Evolutionary conservation across 2,797 vertebrate species (phyloP), one percentile per base, ranked within the genome.

Genomic region (Artibeus lituratus): DNA sequence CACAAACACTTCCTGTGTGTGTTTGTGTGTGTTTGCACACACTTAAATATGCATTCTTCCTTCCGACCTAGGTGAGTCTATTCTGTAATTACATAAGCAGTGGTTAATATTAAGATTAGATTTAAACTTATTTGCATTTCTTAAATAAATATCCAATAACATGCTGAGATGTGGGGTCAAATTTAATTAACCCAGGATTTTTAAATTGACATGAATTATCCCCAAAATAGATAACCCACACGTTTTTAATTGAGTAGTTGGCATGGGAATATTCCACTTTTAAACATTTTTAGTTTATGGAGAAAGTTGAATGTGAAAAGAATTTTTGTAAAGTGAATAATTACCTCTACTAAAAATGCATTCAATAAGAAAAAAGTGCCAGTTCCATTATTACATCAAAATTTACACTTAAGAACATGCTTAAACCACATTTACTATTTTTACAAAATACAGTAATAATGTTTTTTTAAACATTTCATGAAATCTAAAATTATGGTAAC

Each of bases 111-210:
- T 98, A 97, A 97, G 96, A 97, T 96, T 97, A 97, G 94, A 91
- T 97, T 97, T 97, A 96, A 96, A 96, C 86, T 93, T 97, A 96
- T 98, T 97, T 98, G 96, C 96, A 96, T 97, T 96, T 96, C 86
- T 97, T 98, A 98, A 98, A 96, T 97, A 98, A 97, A 97, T 97
- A 97, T 96, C 96, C 97, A 96, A 90, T 97, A 97, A 97, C 95
- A 97, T 96, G 87, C 94, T 95, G 80, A 89, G 94, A 97, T 93
- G 51, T 94, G 80, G 89, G 97, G 97, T 98, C 97, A 97, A 96
- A 97, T 95, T 97, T 97, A 98, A 98, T 98, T 98, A 98, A 98
- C 97, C 97, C 74, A 97, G 91, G 95, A 97, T 96, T 97, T 97
- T 87, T 94, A 97, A 97, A 97, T 91, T 97, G 97, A 97, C 97